These are phyloP conservation scores for Thera obeliscata DNA, from an alignment of 2,888 invertebrate genomes.

Conservation along the genomic window DNA sequence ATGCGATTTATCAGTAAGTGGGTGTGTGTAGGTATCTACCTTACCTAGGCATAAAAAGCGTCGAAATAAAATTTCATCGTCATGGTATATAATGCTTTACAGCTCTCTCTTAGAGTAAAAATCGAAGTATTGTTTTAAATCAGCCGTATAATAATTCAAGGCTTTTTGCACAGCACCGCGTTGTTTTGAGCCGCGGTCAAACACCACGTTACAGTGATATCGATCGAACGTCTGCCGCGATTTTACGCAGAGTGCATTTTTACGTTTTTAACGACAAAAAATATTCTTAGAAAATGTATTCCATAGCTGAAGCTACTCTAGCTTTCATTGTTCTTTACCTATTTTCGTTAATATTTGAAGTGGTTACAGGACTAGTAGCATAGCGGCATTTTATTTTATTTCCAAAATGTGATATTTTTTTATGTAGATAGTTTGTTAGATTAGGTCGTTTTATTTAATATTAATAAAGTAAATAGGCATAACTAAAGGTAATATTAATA, in stretches of 20 bases:
- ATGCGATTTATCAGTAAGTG: slow-evolving; percentile 18
- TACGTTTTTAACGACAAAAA: slow-evolving; percentile 48
- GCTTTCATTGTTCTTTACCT: slow-evolving; percentile 77
- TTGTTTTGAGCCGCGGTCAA: slow-evolving; percentile 66
- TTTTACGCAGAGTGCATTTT: slow-evolving; percentile 46
- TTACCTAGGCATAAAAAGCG: slow-evolving; percentile 25
- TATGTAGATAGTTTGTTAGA: slow-evolving; percentile 50
- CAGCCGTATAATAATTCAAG: slow-evolving; percentile 60
- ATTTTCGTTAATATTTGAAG: slow-evolving; percentile 78
- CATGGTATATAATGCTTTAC: slow-evolving; percentile 8
- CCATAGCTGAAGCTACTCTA: slow-evolving; percentile 78
- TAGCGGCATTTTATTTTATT: slow-evolving; percentile 49
- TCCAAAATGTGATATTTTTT: slow-evolving; percentile 70
- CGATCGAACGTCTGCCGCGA: slow-evolving; percentile 62
- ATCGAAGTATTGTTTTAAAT: slow-evolving; percentile 19
- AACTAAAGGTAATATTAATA: not conserved
- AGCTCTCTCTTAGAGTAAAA: not conserved
- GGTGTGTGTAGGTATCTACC: slow-evolving; percentile 22
- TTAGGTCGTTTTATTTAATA: slow-evolving; percentile 18
- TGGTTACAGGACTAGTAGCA: slow-evolving; percentile 74
- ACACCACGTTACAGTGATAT: slow-evolving; percentile 61
- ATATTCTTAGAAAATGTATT: slow-evolving; percentile 70
- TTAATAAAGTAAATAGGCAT: not conserved
- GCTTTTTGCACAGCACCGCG: slow-evolving; percentile 57
- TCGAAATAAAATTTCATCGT: slow-evolving; percentile 14